These are phyloP conservation scores for Caenorhabditis sp. DNA, from an alignment of 2,888 invertebrate genomes.

Conservation along the genomic window DNA sequence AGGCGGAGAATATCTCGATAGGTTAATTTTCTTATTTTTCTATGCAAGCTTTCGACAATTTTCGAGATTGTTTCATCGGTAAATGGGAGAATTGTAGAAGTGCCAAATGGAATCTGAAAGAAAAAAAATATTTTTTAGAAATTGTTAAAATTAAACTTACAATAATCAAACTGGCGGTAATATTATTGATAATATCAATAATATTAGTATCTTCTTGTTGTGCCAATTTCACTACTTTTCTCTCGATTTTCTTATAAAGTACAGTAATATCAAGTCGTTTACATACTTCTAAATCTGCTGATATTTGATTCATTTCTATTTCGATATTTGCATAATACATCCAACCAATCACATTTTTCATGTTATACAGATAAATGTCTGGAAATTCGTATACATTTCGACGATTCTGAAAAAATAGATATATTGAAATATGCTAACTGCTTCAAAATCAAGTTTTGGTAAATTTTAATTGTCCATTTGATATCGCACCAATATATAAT, in stretches of 20 bases:
- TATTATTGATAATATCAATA: constrained; percentile 21
- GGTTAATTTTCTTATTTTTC: not conserved
- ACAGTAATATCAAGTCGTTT: constrained; percentile 7
- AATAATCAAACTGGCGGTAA: constrained; percentile 17
- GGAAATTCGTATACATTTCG: too few species aligned
- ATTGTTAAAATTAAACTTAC: constrained; percentile 2
- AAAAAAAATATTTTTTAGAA: too few species aligned
- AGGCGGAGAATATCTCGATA: constrained; percentile 14
- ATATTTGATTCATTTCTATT: too few species aligned
- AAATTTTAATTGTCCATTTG: too few species aligned
- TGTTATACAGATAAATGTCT: too few species aligned
- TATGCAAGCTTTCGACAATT: constrained; percentile 20
- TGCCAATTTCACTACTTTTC: constrained; percentile 18
- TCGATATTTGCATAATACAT: too few species aligned
- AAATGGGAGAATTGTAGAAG: constrained; percentile 13
- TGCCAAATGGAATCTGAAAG: constrained; percentile 23
- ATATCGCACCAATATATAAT: too few species aligned
- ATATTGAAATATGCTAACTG: too few species aligned
- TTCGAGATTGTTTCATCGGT: constrained; percentile 13
- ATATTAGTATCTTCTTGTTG: not conserved
- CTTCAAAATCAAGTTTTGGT: too few species aligned
- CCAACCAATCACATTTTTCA: too few species aligned
- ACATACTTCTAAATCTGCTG: too few species aligned
- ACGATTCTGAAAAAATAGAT: too few species aligned
- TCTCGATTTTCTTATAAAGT: constrained; percentile 23